Evolutionary conservation across 2,797 vertebrate genomes (phyloP), one percentile per base, ranked within the genome.

Genomic region (Vipera latastei): DNA sequence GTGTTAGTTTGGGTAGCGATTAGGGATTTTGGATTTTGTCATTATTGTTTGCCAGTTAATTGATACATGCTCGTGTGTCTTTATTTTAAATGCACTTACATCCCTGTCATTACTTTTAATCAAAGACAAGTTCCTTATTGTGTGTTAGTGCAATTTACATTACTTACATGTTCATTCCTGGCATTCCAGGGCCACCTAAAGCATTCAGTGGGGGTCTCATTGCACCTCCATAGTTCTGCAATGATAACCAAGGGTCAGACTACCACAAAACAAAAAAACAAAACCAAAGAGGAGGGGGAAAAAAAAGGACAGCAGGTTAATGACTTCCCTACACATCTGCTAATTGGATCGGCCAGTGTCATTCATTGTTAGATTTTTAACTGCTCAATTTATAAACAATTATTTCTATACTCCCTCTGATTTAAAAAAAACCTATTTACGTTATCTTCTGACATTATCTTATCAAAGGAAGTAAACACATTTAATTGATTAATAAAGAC

Each of bases 141-240:
- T 93, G 93, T 61, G 56, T 91, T 57, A 96, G 94, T 88, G 93
- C 61, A 94, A 60, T 93, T 93, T 93, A 56, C 94, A 95, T 94
- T 96, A 98, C 99, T 98, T 98, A 99, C 99, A 99, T 99, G 98
- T 98, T 99, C 98, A 99, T 99, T 96, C 98, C 98, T 96, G 99
- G 98, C 98, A 99, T 99, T 95, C 98, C 99, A 6, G 99, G 99
- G 94, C 99, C 99, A 96, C 99, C 98, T 97, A 99, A 97, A 96
- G 99, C 98, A 96, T 99, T 99, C 96, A 99, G 98, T 57, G 99
- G 99, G 96, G 99, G 99, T 97, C 99, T 98, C 99, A 99, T 99
- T 96, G 98, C 99, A 96, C 99, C 99, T 97, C 98, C 98, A 97
- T 99, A 99, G 97, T 97, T 99, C 99, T 99, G 97, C 97, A 97